A percentile compares a stretch with the other conserved stretches of the same genome.
phyloP scores from a whole-genome alignment of 2,888 invertebrate genomes.

The Andrena bicolor region DNA sequence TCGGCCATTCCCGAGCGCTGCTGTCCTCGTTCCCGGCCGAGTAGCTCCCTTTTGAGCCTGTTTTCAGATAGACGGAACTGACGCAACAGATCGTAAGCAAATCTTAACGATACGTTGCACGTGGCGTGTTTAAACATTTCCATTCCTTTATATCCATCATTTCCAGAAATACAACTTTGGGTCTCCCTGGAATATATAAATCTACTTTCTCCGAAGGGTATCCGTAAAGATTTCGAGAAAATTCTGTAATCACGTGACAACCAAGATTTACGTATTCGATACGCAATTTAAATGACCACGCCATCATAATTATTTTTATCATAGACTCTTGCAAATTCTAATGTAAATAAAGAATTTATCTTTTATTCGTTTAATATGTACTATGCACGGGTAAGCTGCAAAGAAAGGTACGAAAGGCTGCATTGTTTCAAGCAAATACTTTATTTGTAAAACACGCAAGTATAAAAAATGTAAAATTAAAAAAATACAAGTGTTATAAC shows the following conservation, averaged over 20 bases:
- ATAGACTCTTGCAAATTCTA: neutral
- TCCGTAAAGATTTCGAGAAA: neutral
- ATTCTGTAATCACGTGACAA: neutral
- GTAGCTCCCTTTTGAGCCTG: conserved; percentile 58
- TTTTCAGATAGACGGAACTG: conserved; percentile 60
- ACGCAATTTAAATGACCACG: neutral
- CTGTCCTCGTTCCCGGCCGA: conserved; percentile 54
- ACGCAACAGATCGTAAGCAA: conserved; percentile 53
- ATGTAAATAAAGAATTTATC: neutral
- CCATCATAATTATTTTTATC: neutral
- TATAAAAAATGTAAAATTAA: conserved; percentile 51
- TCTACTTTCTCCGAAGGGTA: neutral
- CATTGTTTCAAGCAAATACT: conserved; percentile 36
- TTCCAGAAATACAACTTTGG: neutral
- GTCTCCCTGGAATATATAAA: neutral
- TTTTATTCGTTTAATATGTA: no score
- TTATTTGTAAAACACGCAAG: conserved; percentile 70
- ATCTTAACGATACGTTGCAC: conserved; percentile 31
- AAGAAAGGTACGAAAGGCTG: neutral
- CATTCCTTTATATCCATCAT: neutral
- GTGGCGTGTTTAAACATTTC: conserved; percentile 21
- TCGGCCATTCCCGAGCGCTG: conserved; percentile 64
- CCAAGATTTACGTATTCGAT: neutral
- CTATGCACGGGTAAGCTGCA: neutral
- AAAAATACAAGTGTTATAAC: conserved; percentile 28